Evolutionary conservation across 2,888 invertebrate species (phyloP).

Genomic region (Drosophila hamatofila): DNA sequence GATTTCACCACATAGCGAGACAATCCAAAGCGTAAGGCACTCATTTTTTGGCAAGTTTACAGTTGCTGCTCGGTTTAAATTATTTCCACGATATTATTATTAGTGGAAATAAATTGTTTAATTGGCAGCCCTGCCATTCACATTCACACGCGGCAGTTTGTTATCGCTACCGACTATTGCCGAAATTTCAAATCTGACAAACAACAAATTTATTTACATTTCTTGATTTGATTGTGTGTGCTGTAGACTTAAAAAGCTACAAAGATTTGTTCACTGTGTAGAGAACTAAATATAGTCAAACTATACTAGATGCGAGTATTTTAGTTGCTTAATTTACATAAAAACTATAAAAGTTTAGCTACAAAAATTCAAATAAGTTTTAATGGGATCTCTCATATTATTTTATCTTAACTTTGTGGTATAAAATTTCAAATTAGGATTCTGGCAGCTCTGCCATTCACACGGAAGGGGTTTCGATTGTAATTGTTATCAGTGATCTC

Average conservation of each 20-base stretch:
- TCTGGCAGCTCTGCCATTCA: not conserved
- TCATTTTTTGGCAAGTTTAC: slow-evolving; percentile 36
- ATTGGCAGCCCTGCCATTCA: slow-evolving; percentile 49
- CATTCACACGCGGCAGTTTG: not conserved
- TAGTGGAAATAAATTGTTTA: not conserved
- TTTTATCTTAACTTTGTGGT: not conserved
- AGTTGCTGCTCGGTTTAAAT: not conserved
- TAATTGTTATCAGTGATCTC: not conserved
- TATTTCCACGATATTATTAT: slow-evolving; percentile 4
- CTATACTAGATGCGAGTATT: not conserved
- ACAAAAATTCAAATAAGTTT: rapidly evolving
- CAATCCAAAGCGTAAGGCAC: slow-evolving; percentile 14
- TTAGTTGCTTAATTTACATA: not conserved
- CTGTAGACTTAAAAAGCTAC: not conserved
- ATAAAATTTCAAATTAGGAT: not conserved
- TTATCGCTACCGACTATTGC: slow-evolving; percentile 30
- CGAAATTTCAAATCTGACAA: not conserved
- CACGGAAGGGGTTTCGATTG: not conserved
- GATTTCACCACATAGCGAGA: slow-evolving; percentile 7
- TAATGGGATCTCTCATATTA: not conserved
- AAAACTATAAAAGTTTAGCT: not conserved
- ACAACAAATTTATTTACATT: not conserved
- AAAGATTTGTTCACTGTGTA: not conserved
- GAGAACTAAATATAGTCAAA: not conserved
- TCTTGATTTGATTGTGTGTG: not conserved